Percentiles rank a stretch among this genome's conserved stretches.
phyloP scores from a whole-genome alignment of 2,888 invertebrate species.

The Pseudanteris insignis region DNA sequence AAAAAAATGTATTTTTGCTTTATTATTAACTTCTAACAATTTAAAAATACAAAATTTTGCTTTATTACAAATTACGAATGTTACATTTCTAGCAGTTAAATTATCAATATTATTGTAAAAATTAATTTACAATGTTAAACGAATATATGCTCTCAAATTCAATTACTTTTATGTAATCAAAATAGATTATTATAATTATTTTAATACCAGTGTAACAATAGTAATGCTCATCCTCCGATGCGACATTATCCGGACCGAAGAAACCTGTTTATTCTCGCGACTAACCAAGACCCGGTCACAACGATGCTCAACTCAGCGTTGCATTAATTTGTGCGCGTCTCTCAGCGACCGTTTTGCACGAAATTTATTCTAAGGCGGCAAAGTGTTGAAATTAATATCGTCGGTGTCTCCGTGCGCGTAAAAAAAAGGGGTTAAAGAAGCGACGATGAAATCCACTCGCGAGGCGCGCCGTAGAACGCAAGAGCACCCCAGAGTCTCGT shows the following conservation, averaged over 20 bases:
- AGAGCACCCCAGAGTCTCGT: slow-evolving; percentile 31
- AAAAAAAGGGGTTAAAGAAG: slow-evolving; percentile 8
- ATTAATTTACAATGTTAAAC: too few species aligned
- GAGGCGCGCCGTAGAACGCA: slow-evolving; percentile 16
- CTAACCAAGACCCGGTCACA: slow-evolving; percentile 1
- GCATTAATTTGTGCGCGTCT: slow-evolving; percentile 12
- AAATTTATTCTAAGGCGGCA: slow-evolving; percentile 23
- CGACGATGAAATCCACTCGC: slow-evolving; percentile 3
- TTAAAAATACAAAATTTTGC: too few species aligned
- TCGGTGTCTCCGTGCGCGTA: slow-evolving; percentile 17
- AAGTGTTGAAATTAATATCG: slow-evolving; percentile 35
- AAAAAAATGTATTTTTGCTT: too few species aligned
- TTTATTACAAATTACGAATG: too few species aligned
- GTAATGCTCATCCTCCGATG: too few species aligned
- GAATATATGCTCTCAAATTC: too few species aligned
- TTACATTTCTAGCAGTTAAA: too few species aligned
- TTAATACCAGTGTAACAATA: too few species aligned
- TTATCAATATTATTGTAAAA: too few species aligned
- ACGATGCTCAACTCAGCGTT: slow-evolving; percentile 16
- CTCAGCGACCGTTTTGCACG: slow-evolving; percentile 11
- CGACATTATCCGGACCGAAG: too few species aligned
- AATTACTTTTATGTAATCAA: slow-evolving; percentile 14
- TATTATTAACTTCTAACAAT: too few species aligned
- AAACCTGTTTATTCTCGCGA: slow-evolving; percentile 9
- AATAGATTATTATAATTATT: too few species aligned